phyloP scores from a whole-genome alignment of 2,113 vertebrate genomes.

The Heterotis niloticus region DNA sequence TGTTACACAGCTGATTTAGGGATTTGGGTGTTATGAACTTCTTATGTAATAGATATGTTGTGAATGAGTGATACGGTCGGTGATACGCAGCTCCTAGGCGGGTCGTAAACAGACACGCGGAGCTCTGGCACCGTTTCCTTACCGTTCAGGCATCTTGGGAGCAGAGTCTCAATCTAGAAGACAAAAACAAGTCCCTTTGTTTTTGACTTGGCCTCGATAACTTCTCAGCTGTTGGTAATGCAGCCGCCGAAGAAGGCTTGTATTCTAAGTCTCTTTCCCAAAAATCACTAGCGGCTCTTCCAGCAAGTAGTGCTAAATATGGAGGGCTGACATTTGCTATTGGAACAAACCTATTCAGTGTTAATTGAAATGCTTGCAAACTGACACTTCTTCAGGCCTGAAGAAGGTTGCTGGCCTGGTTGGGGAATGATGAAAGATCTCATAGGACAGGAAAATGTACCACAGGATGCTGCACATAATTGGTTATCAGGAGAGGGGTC shows the following conservation, averaged over 20 bases:
- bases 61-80: not conserved
- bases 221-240: constrained; percentile 17
- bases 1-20: no score
- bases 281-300: not conserved
- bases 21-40: not conserved
- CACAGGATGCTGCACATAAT: not conserved
- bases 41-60: not conserved
- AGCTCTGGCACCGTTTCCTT: constrained; percentile 43
- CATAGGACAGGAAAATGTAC: not conserved
- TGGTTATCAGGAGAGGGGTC: not conserved
- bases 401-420: not conserved
- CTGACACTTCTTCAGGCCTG: not conserved
- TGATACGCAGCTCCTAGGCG: not conserved
- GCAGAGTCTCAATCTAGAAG: constrained; percentile 40
- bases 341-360: no score
- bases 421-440: not conserved
- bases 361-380: not conserved
- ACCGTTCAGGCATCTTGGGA: constrained; percentile 66
- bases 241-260: not conserved
- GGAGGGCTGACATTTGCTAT: no score
- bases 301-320: not conserved
- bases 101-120: not conserved
- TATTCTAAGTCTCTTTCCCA: constrained; percentile 22
- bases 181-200: constrained; percentile 34
- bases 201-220: constrained; percentile 17